Base-by-base conservation (phyloP, 2,888 invertebrate species). In the Silvanus unidentatus region DNA sequence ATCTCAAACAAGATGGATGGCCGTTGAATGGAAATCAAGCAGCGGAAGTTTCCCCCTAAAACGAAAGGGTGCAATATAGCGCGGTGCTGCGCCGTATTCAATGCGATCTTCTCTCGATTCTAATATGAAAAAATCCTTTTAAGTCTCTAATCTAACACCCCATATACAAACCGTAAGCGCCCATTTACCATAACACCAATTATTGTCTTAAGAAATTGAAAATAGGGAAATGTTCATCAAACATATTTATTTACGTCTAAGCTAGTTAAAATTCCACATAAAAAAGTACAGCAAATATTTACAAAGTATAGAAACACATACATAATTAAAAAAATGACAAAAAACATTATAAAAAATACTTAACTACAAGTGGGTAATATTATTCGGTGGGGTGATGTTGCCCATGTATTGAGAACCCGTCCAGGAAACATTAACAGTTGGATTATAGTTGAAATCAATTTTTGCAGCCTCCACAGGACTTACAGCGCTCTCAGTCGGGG, bases 1-100 rank as follows among this genome's bases (percentile, higher is more conserved):
- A 68, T 69, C 75, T 77, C 77, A 77, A 77, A 77, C 75, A 77
- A 78, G 77, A 78, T 77, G 77, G 77, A 78, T 78, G 77, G 75
- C 75, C 73, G 73, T 72, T 75, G 77, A 77, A 77, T 77, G 77
- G 77, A 77, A 77, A 77, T 77, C 77, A 75, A 76, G 76, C 69
- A 65, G 66, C 67, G 65, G 67, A 64, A 65, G 63, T 63, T 63
- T 61, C 61, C 62, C 63, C 57, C 53, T 35, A 41, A 38, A 55
- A 59, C 57, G 61, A 61, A 61, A 63, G 62, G 61, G 58, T 57
- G 58, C 55, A 57, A 47, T 50, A 46, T 47, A 54, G 48, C 49
- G 45, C 32, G 41, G n/a, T n/a, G 30, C 15, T 16, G 45, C 16
- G 37, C 14, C 14, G 15, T 11, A 12, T 32, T 32, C 32, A 32